Percentiles rank a stretch among this genome's conserved stretches.
These are phyloP conservation scores for Pollenia amentaria DNA, from an alignment of 2,888 invertebrate species.

Conservation along the genomic window DNA sequence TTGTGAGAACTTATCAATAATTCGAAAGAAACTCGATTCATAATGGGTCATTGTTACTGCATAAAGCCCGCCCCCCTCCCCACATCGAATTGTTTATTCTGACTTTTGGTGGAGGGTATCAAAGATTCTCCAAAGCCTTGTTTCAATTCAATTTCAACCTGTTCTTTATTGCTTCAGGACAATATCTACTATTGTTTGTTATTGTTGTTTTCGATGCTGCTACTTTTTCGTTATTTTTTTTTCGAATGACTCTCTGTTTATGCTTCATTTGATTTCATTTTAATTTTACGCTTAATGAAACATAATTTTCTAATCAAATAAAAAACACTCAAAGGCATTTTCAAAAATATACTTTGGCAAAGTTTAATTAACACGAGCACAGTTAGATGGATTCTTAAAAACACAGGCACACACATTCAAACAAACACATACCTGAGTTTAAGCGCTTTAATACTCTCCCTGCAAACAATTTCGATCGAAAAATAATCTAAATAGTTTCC, in stretches of 20 bases:
- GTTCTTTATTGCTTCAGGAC: constrained; percentile 26
- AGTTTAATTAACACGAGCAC: constrained; percentile 1
- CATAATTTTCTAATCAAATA: constrained; percentile 73
- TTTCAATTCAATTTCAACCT: too few species aligned
- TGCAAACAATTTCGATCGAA: too few species aligned
- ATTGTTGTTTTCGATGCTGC: constrained; percentile 11
- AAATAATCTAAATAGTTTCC: too few species aligned
- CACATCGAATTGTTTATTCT: too few species aligned
- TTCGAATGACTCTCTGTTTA: constrained; percentile 65
- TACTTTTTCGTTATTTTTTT: constrained; percentile 6
- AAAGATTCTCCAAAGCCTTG: too few species aligned
- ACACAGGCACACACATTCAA: neutral
- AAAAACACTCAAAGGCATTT: constrained; percentile 69
- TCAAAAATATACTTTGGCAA: constrained; percentile 42
- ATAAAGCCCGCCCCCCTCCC: too few species aligned
- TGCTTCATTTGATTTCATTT: constrained; percentile 70
- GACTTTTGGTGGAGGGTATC: too few species aligned
- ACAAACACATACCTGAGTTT: neutral
- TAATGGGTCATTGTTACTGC: too few species aligned
- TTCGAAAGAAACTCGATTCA: too few species aligned
- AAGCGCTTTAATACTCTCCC: neutral
- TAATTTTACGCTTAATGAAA: constrained; percentile 73
- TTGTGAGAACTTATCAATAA: too few species aligned
- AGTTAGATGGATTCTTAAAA: neutral
- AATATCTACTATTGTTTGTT: neutral